Base-by-base conservation (phyloP, 2,888 invertebrate species). In the Himalopsyche tibetana region DNA sequence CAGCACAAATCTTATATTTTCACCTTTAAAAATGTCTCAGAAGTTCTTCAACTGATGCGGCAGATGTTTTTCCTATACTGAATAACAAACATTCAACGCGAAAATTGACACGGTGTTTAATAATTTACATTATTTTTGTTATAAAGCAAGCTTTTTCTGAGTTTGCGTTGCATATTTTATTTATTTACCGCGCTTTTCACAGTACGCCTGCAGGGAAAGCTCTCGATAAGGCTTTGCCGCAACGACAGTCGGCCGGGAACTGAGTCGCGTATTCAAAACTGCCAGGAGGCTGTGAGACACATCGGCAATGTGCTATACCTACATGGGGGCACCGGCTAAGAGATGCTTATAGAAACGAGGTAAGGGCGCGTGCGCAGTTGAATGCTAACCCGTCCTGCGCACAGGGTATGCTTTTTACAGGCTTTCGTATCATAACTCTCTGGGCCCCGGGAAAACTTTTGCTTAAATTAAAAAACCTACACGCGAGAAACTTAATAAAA, bases 221-320 rank as follows among this genome's bases (percentile, higher is more conserved):
- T 11, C 79, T 40, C 86, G 82, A 84, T 82, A 74, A 69, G 74
- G 84, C 82, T 63, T 63, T 74, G 86, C 86, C 85, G 83, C 85
- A 86, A 82, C 87, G 87, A 85, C 85, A 86, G 85, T 82, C 88
- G 86, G 87, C 87, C 86, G 87, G 87, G 88, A 84, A 88, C 88
- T 88, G 84, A 85, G 81, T 51, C 19, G 63, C 63, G 63, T 63
- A 63, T 63, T 63, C 82, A n/a, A 55, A 84, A 82, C 80, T 83
- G 74, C 81, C 79, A 80, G 82, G 86, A 86, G 84, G 86, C 86
- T 86, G 86, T 84, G 84, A 63, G 82, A 86, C 83, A 86, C 82
- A 69, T 84, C 86, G 83, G 82, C 86, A 82, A 84, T 86, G 86
- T 86, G 86, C 55, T 86, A 86, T 81, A 86, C 83, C 55, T 84